Conservation (phyloP, 2,113 vertebrate genomes). For the Sphaerodactylus townsendi region DNA sequence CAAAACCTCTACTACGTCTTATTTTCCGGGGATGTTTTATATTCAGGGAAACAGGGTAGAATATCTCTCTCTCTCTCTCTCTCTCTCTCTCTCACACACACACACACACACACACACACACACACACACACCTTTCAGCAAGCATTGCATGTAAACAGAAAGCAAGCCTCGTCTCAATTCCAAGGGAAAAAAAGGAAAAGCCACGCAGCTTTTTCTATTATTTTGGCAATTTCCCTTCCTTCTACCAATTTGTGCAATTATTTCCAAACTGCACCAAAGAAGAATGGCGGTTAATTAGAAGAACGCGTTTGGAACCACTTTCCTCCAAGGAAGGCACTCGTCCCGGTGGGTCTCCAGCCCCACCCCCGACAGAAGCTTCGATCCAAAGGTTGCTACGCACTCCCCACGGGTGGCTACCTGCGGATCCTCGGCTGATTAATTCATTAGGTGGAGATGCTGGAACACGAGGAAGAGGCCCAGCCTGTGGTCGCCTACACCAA, state of each 20-base stretch:
- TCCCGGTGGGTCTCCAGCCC: not conserved
- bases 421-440: constrained; percentile 48
- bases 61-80: not conserved
- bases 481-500: not conserved
- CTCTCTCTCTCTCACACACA: too few species aligned
- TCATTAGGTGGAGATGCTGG: constrained; percentile 33
- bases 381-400: constrained; percentile 22
- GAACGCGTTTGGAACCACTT: constrained; percentile 23
- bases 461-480: constrained; percentile 23
- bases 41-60: too few species aligned
- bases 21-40: too few species aligned
- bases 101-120: too few species aligned
- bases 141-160: constrained; percentile 24
- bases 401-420: not conserved
- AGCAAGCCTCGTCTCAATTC: constrained; percentile 11
- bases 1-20: too few species aligned
- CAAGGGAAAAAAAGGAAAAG: not conserved
- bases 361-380: constrained; percentile 11
- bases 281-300: constrained; percentile 53
- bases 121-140: constrained; percentile 34
- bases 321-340: not conserved
- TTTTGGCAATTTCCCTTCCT: constrained; percentile 33
- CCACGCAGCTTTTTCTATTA: constrained; percentile 25
- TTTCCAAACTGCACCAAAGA: constrained; percentile 51
- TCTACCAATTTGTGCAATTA: constrained; percentile 26